Conservation (phyloP, 2,797 vertebrate species). For the Channa striata region DNA sequence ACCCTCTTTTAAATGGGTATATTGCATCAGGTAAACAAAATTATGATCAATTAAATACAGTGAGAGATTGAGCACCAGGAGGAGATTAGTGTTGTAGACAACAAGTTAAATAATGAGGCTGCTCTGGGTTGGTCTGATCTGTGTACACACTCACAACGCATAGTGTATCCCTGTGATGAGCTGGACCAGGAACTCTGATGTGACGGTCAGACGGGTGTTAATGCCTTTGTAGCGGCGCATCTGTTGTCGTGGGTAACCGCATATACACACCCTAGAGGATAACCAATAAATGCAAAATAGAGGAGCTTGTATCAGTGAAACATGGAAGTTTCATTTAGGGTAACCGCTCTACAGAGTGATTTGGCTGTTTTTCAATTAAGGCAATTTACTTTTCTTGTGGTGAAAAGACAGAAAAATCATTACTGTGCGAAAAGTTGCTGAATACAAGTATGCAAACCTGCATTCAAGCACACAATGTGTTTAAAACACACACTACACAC, state of each 20-base stretch:
- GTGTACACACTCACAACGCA: conserved; percentile 90
- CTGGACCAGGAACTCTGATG: conserved; percentile 97
- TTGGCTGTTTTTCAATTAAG: conserved; percentile 31
- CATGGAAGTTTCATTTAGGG: conserved; percentile 11
- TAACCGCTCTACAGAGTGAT: conserved; percentile 19
- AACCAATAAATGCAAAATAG: conserved; percentile 25
- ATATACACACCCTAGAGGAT: conserved; percentile 91
- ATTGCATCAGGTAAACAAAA: no score
- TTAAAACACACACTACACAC: no score
- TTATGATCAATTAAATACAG: no score
- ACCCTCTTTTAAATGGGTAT: no score
- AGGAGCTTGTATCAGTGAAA: conserved; percentile 25
- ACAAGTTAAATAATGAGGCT: neutral
- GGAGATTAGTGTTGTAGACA: neutral
- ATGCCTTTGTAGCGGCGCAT: conserved; percentile 93
- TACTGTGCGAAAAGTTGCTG: neutral
- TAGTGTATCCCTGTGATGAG: conserved; percentile 98
- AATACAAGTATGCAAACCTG: neutral
- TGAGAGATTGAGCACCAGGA: no score
- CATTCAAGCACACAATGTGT: neutral
- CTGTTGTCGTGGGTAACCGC: conserved; percentile 96
- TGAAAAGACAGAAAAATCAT: conserved; percentile 17
- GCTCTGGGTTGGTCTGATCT: neutral
- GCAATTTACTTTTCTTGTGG: conserved; percentile 22
- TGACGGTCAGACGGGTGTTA: conserved; percentile 91